Evolutionary conservation across 2,113 vertebrate genomes (phyloP).

Genomic region (Drymodes brunneopygia): DNA sequence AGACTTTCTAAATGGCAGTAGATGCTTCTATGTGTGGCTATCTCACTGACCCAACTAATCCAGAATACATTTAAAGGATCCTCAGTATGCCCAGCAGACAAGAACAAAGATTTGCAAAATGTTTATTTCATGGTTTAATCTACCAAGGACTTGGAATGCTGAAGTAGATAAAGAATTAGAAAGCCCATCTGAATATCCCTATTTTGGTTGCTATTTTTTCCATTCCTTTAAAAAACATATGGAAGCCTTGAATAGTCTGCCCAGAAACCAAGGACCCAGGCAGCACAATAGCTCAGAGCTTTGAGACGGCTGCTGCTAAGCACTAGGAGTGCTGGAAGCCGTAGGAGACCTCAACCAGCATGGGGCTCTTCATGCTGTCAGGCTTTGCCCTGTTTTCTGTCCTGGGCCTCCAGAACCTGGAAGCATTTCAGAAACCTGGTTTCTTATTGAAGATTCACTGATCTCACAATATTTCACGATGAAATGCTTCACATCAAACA

Average conservation of each 20-base stretch:
- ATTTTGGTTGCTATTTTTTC: not conserved
- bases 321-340: not conserved
- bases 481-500: not conserved
- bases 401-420: not conserved
- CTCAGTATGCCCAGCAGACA: not conserved
- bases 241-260: not conserved
- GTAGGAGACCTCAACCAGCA: not conserved
- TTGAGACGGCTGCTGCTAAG: not conserved
- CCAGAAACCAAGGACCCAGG: not conserved
- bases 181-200: not conserved
- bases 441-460: not conserved
- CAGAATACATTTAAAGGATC: not conserved
- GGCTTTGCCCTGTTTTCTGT: not conserved
- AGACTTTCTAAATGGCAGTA: not conserved
- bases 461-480: not conserved
- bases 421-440: not conserved
- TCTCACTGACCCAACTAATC: not conserved
- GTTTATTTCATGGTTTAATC: not conserved
- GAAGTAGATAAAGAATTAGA: not conserved
- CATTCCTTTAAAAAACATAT: not conserved
- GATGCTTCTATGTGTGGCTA: not conserved
- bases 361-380: not conserved
- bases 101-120: not conserved
- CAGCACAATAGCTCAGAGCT: not conserved
- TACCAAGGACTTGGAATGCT: not conserved